Evolutionary conservation across 2,888 invertebrate genomes (phyloP).

Genomic region (Dorcus parallelipipedus): DNA sequence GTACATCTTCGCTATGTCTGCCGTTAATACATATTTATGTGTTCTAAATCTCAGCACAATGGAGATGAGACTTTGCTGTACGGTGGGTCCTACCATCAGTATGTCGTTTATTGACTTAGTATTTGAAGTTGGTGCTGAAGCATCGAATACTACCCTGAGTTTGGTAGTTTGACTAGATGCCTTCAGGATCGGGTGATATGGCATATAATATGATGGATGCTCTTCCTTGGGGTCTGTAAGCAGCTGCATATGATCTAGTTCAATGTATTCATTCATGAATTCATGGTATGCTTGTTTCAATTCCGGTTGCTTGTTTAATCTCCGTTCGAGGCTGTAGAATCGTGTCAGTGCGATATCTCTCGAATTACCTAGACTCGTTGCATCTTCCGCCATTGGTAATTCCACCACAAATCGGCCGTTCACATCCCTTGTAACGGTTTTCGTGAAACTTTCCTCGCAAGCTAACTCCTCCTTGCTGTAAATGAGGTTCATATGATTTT

Average conservation of each 20-base stretch:
- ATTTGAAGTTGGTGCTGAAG: slow-evolving; percentile 11
- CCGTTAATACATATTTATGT: neutral
- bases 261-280: neutral
- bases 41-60: slow-evolving; percentile 1
- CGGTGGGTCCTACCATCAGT: slow-evolving; percentile 11
- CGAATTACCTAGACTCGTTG: neutral
- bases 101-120: slow-evolving; percentile 17
- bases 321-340: no score
- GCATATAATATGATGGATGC: neutral
- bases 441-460: no score
- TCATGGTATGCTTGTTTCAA: neutral
- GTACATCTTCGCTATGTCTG: neutral
- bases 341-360: no score
- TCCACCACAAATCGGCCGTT: slow-evolving; percentile 16
- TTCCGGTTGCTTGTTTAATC: no score
- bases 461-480: neutral
- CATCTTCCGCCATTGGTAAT: slow-evolving; percentile 15
- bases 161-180: slow-evolving; percentile 18
- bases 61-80: slow-evolving; percentile 15
- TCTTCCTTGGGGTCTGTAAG: no score
- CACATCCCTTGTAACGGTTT: neutral
- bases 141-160: slow-evolving; percentile 19
- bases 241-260: neutral
- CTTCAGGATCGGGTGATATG: slow-evolving; percentile 18
- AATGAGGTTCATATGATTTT: no score